phyloP scores from a whole-genome alignment of 92 coral and sea anemone genomes.

The Virgularia gustaviana region DNA sequence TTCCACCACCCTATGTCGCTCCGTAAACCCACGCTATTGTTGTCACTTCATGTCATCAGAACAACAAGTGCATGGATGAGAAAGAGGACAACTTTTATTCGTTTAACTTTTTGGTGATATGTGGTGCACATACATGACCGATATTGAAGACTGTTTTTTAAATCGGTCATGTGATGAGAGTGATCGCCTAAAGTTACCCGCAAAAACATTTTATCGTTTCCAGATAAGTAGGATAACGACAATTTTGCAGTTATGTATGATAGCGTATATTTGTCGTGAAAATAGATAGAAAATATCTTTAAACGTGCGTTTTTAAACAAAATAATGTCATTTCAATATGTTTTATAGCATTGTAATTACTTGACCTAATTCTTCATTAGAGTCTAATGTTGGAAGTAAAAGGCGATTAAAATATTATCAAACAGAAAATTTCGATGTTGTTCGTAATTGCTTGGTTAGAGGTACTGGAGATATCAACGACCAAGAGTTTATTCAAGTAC shows the following conservation, averaged over 20 bases:
- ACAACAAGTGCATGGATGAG: too few relatives aligned
- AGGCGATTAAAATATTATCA: background rate
- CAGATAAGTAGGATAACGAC: background rate
- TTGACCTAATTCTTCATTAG: too few relatives aligned
- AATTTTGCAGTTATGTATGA: too few relatives aligned
- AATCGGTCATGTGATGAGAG: background rate
- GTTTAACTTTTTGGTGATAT: background rate
- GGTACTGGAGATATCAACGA: too few relatives aligned
- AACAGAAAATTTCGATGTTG: too few relatives aligned
- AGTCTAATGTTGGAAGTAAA: background rate
- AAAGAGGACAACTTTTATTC: too few relatives aligned
- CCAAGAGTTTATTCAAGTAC: too few relatives aligned
- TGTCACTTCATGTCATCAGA: background rate
- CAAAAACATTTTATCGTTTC: too few relatives aligned
- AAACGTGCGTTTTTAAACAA: slow-evolving; percentile 1
- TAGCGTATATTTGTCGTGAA: background rate
- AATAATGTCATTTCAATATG: background rate
- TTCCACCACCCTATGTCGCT: slow-evolving; percentile 98
- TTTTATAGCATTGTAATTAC: background rate
- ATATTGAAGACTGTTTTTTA: background rate
- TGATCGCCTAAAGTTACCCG: background rate
- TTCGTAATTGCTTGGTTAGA: too few relatives aligned
- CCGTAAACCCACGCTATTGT: slow-evolving; percentile 48
- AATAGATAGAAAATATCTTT: background rate
- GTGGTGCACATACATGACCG: background rate